Percentiles rank a stretch among this genome's conserved stretches.
Conservation (phyloP, 2,113 vertebrate species). For the Cervus canadensis region DNA sequence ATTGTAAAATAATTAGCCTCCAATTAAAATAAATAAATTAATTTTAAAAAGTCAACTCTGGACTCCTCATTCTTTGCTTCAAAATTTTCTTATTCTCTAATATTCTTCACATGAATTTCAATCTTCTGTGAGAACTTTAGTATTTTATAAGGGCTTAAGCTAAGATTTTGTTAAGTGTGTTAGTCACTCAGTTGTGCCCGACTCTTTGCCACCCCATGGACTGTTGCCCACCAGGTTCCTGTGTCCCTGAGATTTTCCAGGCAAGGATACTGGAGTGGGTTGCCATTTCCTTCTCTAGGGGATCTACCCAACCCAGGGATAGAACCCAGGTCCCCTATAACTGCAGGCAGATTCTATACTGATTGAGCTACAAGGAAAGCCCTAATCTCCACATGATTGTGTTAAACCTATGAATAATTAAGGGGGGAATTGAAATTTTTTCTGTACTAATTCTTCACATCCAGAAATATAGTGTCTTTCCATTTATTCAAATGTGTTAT, state of each 20-base stretch:
- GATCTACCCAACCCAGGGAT: not conserved
- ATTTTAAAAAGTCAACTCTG: not conserved
- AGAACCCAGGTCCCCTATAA: not conserved
- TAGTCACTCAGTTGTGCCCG: not conserved
- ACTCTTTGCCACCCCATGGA: not conserved
- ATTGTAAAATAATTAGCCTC: not conserved
- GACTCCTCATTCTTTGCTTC: not conserved
- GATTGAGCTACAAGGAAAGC: not conserved
- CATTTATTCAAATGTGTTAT: not conserved
- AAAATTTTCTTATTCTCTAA: not conserved
- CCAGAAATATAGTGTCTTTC: not conserved
- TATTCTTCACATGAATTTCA: conserved; percentile 10
- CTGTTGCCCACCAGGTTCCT: not conserved
- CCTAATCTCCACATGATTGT: not conserved
- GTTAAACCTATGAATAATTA: not conserved
- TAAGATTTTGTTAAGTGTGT: not conserved
- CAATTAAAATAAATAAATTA: not conserved
- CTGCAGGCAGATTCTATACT: not conserved
- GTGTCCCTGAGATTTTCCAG: not conserved
- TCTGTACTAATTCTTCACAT: not conserved
- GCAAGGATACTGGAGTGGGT: not conserved
- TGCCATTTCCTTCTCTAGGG: not conserved
- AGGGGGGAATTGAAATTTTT: not conserved
- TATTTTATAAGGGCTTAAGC: not conserved
- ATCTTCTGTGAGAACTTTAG: not conserved